Evolutionary conservation across 2,888 invertebrate genomes (phyloP).

Genomic region (Cheilosia urbana): DNA sequence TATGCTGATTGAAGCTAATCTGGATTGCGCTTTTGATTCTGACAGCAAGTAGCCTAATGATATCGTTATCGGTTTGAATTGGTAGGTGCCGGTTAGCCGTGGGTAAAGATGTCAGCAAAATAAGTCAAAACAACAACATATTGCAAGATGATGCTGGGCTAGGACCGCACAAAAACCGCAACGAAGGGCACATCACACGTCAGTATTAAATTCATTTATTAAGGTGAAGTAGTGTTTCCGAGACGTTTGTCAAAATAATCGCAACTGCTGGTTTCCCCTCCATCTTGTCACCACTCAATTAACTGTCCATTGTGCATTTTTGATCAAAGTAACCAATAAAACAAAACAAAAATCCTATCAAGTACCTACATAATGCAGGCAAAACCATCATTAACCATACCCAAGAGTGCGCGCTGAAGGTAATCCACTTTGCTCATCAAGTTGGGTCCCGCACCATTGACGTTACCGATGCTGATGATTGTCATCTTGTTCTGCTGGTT

Average conservation of each 20-base stretch:
- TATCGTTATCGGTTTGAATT: not conserved
- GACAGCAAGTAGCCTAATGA: not conserved
- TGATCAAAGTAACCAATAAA: too few species aligned
- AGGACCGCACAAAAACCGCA: too few species aligned
- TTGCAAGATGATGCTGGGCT: too few species aligned
- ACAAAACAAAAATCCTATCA: constrained; percentile 12
- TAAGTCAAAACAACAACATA: not conserved
- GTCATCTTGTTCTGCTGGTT: constrained; percentile 52
- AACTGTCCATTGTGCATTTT: too few species aligned
- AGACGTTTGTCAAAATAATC: too few species aligned
- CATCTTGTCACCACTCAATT: too few species aligned
- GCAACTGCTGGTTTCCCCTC: too few species aligned
- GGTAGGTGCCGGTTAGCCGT: not conserved
- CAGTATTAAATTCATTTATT: too few species aligned
- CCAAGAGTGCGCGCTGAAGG: constrained; percentile 39
- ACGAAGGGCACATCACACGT: too few species aligned
- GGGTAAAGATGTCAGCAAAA: not conserved
- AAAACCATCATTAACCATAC: constrained; percentile 34
- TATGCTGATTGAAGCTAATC: constrained; percentile 23
- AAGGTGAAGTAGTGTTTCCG: too few species aligned
- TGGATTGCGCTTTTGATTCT: not conserved
- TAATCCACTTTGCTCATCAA: constrained; percentile 35
- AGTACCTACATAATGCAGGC: not conserved
- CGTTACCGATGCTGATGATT: constrained; percentile 28
- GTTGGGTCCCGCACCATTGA: constrained; percentile 38